phyloP scores from a whole-genome alignment of 2,113 vertebrate genomes.

The Clarias macrocephalus region DNA sequence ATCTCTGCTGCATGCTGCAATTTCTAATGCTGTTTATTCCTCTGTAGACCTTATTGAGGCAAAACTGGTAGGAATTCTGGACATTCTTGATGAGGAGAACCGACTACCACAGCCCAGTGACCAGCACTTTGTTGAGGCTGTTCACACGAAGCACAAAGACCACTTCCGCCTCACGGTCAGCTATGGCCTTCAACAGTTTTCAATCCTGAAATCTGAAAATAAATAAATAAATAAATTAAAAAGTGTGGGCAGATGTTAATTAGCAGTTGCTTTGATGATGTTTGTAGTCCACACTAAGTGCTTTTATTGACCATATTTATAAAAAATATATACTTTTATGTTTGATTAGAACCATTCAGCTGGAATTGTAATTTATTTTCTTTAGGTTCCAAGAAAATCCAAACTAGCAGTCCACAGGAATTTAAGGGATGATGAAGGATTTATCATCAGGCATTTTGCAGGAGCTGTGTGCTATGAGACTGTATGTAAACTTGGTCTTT shows the following conservation, averaged over 20 bases:
- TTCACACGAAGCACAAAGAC: slow-evolving; percentile 95
- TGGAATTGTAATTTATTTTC: slow-evolving; percentile 1
- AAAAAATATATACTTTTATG: background rate
- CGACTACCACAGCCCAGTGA: slow-evolving; percentile 96
- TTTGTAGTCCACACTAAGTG: background rate
- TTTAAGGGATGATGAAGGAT: slow-evolving; percentile 94
- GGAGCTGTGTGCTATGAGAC: slow-evolving; percentile 98
- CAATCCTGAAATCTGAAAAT: background rate
- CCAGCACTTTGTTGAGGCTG: slow-evolving; percentile 87
- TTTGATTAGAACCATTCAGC: background rate
- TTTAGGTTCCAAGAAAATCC: slow-evolving; percentile 94
- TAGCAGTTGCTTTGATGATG: background rate
- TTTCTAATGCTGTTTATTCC: slow-evolving; percentile 8
- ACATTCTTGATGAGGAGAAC: slow-evolving; percentile 98
- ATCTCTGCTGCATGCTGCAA: slow-evolving; percentile 11
- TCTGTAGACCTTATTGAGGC: slow-evolving; percentile 91
- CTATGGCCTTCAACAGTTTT: slow-evolving; percentile 30
- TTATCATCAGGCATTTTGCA: slow-evolving; percentile 94
- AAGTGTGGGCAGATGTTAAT: background rate
- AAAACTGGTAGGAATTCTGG: slow-evolving; percentile 89
- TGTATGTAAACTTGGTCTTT: slow-evolving; percentile 68
- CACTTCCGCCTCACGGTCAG: slow-evolving; percentile 95
- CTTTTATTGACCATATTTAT: background rate
- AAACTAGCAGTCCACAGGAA: slow-evolving; percentile 93
- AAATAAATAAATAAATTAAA: background rate